Conservation (phyloP, 1,140 invertebrate genomes). For the Drosophila oshimai region DNA sequence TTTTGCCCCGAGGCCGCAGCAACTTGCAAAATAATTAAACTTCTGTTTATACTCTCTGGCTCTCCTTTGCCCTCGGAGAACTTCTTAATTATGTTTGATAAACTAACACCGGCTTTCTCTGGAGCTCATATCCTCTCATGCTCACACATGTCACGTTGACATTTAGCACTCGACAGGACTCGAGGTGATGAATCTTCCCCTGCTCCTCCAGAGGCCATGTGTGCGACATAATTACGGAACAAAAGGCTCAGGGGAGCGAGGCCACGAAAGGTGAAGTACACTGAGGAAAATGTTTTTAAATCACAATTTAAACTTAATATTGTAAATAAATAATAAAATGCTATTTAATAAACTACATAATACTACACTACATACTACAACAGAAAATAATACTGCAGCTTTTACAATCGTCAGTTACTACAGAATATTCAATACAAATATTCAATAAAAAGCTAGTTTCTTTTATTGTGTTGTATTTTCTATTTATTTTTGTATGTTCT, state of each 20-base stretch:
- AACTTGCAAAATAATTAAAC: slow-evolving; percentile 75
- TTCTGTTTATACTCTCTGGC: slow-evolving; percentile 70
- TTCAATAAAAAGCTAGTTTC: too few relatives aligned
- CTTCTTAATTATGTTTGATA: slow-evolving; percentile 78
- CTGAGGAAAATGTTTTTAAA: neutral
- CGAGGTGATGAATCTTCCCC: slow-evolving; percentile 33
- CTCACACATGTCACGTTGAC: slow-evolving; percentile 61
- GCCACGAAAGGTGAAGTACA: neutral
- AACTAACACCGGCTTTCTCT: slow-evolving; percentile 44
- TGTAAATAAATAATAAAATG: too few relatives aligned
- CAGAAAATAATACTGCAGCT: too few relatives aligned
- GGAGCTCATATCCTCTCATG: neutral
- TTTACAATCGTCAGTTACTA: too few relatives aligned
- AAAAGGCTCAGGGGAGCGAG: slow-evolving; percentile 38
- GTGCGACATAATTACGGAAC: slow-evolving; percentile 65
- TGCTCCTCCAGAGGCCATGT: slow-evolving; percentile 10
- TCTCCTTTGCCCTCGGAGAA: slow-evolving; percentile 7
- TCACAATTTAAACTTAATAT: too few relatives aligned
- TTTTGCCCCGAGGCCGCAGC: slow-evolving; percentile 10
- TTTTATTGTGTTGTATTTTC: too few relatives aligned
- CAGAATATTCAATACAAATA: too few relatives aligned
- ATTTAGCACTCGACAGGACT: slow-evolving; percentile 47
- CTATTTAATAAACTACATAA: too few relatives aligned
- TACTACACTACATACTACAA: too few relatives aligned
- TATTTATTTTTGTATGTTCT: too few relatives aligned